Evolutionary conservation across 1,140 invertebrate species (phyloP), one percentile per base, ranked within the genome.

Genomic region (Thrips palmi): DNA sequence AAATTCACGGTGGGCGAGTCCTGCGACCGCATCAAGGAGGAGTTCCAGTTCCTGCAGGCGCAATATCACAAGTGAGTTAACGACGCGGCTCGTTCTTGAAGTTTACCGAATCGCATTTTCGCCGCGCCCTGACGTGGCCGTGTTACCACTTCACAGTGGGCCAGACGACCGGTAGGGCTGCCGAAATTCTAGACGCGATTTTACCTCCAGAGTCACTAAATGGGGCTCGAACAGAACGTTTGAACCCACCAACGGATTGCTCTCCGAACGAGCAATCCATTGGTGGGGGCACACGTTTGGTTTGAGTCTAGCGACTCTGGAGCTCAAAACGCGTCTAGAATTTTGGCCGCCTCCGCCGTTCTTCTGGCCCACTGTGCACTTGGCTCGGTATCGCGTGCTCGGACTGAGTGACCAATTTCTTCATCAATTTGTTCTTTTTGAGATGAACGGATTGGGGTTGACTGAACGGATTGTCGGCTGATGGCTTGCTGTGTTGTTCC

Each of bases 21-120:
- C 50, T 84, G 91, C 64, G 91, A 97, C 62, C 71, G 91, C 53
- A 96, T 97, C 55, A 97, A 97, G 68, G 91, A 97, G 63, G 91
- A 97, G 68, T 96, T 96, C 63, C 92, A 88, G 67, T 96, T 94
- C 65, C 70, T 97, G 44, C 91, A 97, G 65, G 85, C 87, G 44
- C 91, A 97, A 70, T 93, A 92, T 69, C 91, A 97, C 66, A 92
- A 85, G 89, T 94, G 65, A 88, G 81, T 82, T 22, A 27, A 36
- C 2, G 11, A 25, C 39, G 4, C 14, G 11, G 30, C 33, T 12
- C 19, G 6, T 20, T 10, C 18, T 11, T 5, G 8, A 35, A 14
- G 20, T 20, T 6, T 18, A 22, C 10, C 11, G 30, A 32, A 7
- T 7, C 7, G 30, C 8, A 32, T 8, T 7, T 8, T 8, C 14